phyloP scores from a whole-genome alignment of 2,797 vertebrate species.

The Mormyrops attenuatus region DNA sequence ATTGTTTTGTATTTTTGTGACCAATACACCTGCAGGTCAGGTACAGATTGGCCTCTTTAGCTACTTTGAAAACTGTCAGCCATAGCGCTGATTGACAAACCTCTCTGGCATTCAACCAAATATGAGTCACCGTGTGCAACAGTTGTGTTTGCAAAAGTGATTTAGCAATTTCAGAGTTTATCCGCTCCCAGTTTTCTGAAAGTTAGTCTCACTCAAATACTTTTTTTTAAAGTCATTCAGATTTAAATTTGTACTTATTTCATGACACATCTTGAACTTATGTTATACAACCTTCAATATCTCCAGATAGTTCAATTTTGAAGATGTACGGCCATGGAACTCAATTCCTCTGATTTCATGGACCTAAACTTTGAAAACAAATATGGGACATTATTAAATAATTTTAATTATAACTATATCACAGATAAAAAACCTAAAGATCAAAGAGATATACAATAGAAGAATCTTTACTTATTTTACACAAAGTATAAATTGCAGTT shows the following conservation, averaged over 20 bases:
- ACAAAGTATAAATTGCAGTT: not conserved
- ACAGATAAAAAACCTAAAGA: not conserved
- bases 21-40: not conserved
- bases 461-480: not conserved
- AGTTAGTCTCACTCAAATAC: not conserved
- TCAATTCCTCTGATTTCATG: not conserved
- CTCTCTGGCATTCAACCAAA: not conserved
- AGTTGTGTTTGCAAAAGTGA: not conserved
- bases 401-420: not conserved
- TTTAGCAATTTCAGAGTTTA: not conserved
- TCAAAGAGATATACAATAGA: not conserved
- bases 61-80: not conserved
- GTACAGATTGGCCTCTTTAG: not conserved
- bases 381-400: not conserved
- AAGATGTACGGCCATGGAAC: not conserved
- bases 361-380: not conserved
- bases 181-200: not conserved
- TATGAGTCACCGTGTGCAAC: not conserved
- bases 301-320: not conserved
- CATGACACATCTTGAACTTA: not conserved
- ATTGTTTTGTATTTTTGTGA: not conserved
- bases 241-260: not conserved
- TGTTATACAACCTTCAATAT: not conserved
- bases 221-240: not conserved
- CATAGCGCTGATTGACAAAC: not conserved